Percentiles rank a stretch among this genome's conserved stretches.
Evolutionary conservation across 1,140 invertebrate species (phyloP).

Genomic region (Drosophila simulans): DNA sequence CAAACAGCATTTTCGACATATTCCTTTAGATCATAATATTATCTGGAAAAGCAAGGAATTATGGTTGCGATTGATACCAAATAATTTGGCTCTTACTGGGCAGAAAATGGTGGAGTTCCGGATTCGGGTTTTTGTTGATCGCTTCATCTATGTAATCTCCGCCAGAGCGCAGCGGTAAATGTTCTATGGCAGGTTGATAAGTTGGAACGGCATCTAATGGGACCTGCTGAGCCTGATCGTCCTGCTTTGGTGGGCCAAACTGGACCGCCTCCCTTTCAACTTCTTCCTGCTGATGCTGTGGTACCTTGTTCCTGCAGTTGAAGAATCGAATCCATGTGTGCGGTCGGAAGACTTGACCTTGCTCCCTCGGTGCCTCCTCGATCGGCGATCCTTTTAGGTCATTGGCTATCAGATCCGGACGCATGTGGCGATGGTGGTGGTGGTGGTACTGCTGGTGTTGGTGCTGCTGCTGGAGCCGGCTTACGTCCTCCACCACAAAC

Average conservation of each 20-base stretch:
- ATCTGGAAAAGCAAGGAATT: neutral
- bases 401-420: neutral
- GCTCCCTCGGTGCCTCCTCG: neutral
- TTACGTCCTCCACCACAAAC: constrained; percentile 27
- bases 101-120: neutral
- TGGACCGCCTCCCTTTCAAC: neutral
- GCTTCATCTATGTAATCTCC: constrained; percentile 4
- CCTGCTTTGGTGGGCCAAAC: too few relatives aligned
- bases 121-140: neutral
- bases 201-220: neutral
- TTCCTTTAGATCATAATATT: neutral
- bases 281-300: neutral
- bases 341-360: neutral
- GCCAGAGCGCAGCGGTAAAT: neutral
- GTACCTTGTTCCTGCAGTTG: constrained; percentile 1
- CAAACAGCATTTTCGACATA: neutral
- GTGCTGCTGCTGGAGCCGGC: neutral
- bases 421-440: neutral
- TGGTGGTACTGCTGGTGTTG: neutral
- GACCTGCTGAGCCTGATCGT: neutral
- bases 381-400: neutral
- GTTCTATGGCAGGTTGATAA: neutral
- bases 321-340: constrained; percentile 15
- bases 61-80: too few relatives aligned
- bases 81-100: neutral